Conservation (phyloP, 2,113 vertebrate species). For the Megalops atlanticus region DNA sequence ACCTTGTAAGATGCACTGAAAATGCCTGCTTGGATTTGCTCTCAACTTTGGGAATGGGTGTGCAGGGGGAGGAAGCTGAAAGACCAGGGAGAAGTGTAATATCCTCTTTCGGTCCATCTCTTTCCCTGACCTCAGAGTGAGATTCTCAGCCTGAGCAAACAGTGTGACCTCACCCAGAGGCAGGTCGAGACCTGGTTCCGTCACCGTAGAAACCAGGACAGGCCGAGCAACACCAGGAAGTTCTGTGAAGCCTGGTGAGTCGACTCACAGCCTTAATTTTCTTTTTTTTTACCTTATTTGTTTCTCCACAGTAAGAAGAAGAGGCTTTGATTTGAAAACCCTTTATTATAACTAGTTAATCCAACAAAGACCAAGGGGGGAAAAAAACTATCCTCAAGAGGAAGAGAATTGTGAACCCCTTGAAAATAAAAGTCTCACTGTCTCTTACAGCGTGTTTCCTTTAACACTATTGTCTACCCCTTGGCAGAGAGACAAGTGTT, state of each 20-base stretch:
- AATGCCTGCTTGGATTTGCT: no score
- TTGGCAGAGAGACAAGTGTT: background rate
- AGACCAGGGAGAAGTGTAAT: background rate
- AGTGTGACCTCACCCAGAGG: conserved; percentile 70
- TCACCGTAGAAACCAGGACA: conserved; percentile 76
- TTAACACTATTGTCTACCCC: no score
- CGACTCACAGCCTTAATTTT: background rate
- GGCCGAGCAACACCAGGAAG: conserved; percentile 80
- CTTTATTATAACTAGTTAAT: no score
- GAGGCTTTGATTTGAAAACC: no score
- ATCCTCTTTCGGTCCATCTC: conserved; percentile 10
- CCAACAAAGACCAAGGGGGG: no score
- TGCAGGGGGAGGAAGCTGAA: background rate
- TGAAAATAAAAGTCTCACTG: no score
- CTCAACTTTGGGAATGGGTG: no score
- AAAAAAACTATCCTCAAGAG: no score
- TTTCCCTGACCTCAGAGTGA: no score
- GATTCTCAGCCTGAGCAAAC: conserved; percentile 70
- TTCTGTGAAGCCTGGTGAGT: conserved; percentile 88
- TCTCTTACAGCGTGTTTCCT: no score
- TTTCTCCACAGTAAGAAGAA: background rate
- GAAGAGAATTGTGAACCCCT: no score
- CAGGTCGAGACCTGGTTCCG: conserved; percentile 87
- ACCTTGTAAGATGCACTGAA: no score
- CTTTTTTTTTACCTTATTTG: background rate